Evolutionary conservation across 2,888 invertebrate species (phyloP).

Genomic region (Eupithecia exiguata): DNA sequence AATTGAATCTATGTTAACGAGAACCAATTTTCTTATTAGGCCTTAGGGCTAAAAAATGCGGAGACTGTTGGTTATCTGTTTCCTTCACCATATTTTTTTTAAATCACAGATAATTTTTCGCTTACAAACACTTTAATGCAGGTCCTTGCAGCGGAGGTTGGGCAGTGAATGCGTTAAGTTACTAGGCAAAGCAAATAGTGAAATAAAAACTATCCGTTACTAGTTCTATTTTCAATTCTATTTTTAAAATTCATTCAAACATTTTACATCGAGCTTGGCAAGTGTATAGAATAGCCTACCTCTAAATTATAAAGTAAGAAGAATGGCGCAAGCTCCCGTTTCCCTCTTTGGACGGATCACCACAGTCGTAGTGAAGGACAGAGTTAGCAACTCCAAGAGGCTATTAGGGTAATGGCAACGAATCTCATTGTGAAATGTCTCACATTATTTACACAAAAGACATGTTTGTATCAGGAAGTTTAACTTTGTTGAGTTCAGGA

Average conservation of each 20-base stretch:
- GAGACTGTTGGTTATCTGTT: too few species aligned
- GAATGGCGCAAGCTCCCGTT: conserved; percentile 19
- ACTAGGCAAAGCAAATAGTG: too few species aligned
- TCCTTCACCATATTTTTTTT: too few species aligned
- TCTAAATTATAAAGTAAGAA: conserved; percentile 13
- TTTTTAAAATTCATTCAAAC: too few species aligned
- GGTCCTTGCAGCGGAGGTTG: too few species aligned
- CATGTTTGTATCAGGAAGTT: conserved; percentile 10
- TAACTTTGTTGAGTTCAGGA: neutral
- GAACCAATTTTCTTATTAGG: too few species aligned
- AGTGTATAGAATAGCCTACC: neutral
- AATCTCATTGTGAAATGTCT: conserved; percentile 53
- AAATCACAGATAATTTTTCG: too few species aligned
- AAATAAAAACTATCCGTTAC: neutral
- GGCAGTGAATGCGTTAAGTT: too few species aligned
- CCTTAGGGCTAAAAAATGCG: too few species aligned
- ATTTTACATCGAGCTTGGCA: too few species aligned
- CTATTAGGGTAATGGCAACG: conserved; percentile 59
- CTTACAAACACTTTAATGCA: too few species aligned
- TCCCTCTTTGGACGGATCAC: conserved; percentile 38
- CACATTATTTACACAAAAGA: conserved; percentile 42
- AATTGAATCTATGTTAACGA: neutral
- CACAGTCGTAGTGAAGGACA: conserved; percentile 43
- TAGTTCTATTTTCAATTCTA: neutral
- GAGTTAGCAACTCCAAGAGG: conserved; percentile 58